phyloP scores from a whole-genome alignment of 2,888 invertebrate genomes.

The Cheilosia grossa region DNA sequence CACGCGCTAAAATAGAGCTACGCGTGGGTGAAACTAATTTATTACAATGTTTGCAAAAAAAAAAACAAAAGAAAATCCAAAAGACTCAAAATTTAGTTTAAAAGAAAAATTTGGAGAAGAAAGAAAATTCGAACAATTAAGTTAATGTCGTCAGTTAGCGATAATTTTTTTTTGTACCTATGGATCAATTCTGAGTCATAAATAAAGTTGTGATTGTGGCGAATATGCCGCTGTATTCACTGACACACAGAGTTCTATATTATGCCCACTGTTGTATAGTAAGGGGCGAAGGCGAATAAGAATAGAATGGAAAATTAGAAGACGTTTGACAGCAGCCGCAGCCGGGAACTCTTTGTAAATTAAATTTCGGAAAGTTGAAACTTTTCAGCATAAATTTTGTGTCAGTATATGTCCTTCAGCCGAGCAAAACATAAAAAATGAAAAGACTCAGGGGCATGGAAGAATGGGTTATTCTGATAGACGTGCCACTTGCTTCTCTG shows the following conservation, averaged over 20 bases:
- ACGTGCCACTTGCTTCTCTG: conserved; percentile 56
- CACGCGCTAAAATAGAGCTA: conserved; percentile 60
- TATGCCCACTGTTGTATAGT: not conserved
- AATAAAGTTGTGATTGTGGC: conserved; percentile 4
- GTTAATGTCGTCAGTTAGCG: conserved; percentile 58
- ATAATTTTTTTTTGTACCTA: conserved; percentile 38
- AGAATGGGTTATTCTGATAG: conserved; percentile 26
- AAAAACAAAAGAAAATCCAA: conserved; percentile 31
- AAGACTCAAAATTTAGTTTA: conserved; percentile 14
- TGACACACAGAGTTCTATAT: conserved; percentile 4
- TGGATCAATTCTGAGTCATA: conserved; percentile 8
- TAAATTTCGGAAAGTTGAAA: conserved; percentile 44
- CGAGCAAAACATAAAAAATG: not conserved
- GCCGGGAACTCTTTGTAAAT: conserved; percentile 46
- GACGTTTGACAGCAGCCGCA: conserved; percentile 37
- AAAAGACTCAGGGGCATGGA: conserved; percentile 29
- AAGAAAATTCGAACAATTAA: conserved; percentile 61
- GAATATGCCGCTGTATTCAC: conserved; percentile 14
- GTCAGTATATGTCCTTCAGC: conserved; percentile 22
- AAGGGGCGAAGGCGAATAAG: conserved; percentile 4
- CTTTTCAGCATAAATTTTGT: conserved; percentile 42
- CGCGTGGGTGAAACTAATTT: conserved; percentile 69
- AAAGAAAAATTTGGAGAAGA: conserved; percentile 51
- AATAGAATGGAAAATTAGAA: conserved; percentile 59
- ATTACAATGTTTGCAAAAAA: conserved; percentile 58